Percentiles rank a stretch among this genome's conserved stretches.
phyloP scores from a whole-genome alignment of 2,113 vertebrate species.

The Callocephalon fimbriatum region DNA sequence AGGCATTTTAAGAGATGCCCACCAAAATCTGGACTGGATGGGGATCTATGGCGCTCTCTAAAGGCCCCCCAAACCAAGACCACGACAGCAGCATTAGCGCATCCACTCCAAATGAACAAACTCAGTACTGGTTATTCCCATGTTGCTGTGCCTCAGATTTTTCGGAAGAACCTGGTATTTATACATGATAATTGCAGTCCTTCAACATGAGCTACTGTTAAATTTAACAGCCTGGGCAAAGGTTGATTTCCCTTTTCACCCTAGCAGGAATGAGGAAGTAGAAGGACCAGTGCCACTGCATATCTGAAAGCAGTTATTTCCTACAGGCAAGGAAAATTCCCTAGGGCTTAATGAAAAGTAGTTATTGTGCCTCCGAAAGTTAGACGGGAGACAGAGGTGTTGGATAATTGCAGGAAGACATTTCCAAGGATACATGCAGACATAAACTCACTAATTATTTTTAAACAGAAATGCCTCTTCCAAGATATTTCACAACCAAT shows the following conservation, averaged over 20 bases:
- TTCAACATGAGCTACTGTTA: not conserved
- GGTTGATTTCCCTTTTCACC: not conserved
- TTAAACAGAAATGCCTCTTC: not conserved
- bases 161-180: not conserved
- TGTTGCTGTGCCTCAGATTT: not conserved
- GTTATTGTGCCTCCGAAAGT: not conserved
- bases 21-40: not conserved
- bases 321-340: not conserved
- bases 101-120: accelerated
- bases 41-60: not conserved
- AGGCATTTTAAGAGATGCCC: not conserved
- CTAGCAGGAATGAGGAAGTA: not conserved
- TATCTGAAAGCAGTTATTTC: not conserved
- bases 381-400: not conserved
- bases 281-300: not conserved
- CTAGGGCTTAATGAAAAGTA: not conserved
- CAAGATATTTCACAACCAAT: not conserved
- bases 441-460: not conserved
- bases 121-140: accelerated
- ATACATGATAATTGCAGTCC: not conserved
- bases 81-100: accelerated
- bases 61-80: not conserved
- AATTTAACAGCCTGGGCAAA: not conserved
- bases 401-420: not conserved
- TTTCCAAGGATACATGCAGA: not conserved